phyloP scores from a whole-genome alignment of 2,888 invertebrate species.

The Ptilodon capucinus region DNA sequence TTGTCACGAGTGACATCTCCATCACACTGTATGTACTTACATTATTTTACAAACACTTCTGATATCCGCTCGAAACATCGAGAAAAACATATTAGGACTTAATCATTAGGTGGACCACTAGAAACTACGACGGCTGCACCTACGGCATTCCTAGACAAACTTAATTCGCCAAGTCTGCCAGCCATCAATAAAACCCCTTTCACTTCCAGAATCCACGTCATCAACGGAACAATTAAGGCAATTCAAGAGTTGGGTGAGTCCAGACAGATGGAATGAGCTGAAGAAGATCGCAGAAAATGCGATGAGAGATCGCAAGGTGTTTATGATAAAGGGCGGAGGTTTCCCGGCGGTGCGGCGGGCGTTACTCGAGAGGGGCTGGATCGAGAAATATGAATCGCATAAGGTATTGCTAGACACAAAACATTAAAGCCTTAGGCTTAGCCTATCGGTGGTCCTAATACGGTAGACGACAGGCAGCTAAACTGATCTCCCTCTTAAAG shows the following conservation, averaged over 20 bases:
- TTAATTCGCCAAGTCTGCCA: too few species aligned
- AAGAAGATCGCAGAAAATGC: constrained; percentile 85
- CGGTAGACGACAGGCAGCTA: too few species aligned
- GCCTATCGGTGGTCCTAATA: too few species aligned
- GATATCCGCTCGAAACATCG: too few species aligned
- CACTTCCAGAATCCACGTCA: constrained; percentile 43
- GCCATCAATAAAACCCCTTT: neutral
- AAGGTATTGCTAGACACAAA: constrained; percentile 54
- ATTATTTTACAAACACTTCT: too few species aligned
- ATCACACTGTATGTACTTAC: neutral
- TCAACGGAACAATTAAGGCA: constrained; percentile 73
- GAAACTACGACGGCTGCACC: too few species aligned
- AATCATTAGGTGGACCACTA: too few species aligned
- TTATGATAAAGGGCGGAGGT: constrained; percentile 87
- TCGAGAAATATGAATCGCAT: constrained; percentile 84
- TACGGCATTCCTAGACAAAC: too few species aligned
- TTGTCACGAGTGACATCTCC: constrained; percentile 20
- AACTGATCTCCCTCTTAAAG: too few species aligned
- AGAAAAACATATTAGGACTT: too few species aligned
- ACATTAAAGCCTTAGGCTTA: too few species aligned
- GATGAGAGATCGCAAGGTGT: constrained; percentile 85
- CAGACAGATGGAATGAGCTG: constrained; percentile 85
- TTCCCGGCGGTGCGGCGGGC: constrained; percentile 88
- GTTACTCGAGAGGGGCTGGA: constrained; percentile 87
- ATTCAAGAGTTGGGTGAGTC: constrained; percentile 82